These are phyloP conservation scores for Caenorhabditis zanzibari DNA, from an alignment of 2,888 invertebrate genomes.

Conservation along the genomic window DNA sequence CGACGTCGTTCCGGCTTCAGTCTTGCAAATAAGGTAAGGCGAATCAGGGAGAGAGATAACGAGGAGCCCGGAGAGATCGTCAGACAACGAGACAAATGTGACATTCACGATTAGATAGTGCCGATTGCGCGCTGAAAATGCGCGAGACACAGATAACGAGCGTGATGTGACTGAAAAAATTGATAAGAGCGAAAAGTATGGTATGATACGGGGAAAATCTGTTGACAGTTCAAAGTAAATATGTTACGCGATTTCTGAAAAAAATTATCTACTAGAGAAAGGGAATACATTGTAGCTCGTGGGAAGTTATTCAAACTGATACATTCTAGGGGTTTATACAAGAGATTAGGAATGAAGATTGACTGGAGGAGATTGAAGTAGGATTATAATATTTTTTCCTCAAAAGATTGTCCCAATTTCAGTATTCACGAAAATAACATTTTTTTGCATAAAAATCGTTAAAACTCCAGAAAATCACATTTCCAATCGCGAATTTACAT, in stretches of 20 bases:
- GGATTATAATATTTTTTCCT: no score
- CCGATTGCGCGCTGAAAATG: neutral
- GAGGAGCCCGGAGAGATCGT: neutral
- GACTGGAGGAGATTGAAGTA: no score
- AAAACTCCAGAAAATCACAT: no score
- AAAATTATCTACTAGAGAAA: constrained; percentile 4
- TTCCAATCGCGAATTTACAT: no score
- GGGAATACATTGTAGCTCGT: constrained; percentile 17
- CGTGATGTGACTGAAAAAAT: constrained; percentile 46
- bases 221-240: constrained; percentile 35
- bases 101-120: constrained; percentile 22
- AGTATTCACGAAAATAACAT: no score
- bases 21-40: constrained; percentile 8
- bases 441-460: no score
- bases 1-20: constrained; percentile 45
- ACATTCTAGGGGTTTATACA: constrained; percentile 25
- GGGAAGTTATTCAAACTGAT: neutral
- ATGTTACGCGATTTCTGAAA: constrained; percentile 40
- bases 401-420: no score
- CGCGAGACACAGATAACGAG: constrained; percentile 47
- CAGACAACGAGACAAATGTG: constrained; percentile 51
- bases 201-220: constrained; percentile 27
- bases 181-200: constrained; percentile 23
- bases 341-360: constrained; percentile 18
- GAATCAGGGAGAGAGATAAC: neutral